Evolutionary conservation across 1,140 invertebrate species (phyloP).

Genomic region (Nasonia longicornis): DNA sequence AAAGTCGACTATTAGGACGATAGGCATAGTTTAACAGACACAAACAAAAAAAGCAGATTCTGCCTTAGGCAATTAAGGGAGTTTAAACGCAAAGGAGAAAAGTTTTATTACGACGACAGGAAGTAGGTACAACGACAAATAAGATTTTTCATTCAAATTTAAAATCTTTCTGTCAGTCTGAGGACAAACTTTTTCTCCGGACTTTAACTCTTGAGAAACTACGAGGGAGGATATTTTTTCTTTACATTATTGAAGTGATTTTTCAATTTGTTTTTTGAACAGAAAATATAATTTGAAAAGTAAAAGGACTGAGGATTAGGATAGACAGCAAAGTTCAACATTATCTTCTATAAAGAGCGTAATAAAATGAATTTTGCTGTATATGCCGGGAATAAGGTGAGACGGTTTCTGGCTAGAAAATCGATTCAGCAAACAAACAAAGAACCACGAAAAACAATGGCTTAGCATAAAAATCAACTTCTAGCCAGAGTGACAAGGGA

Average conservation of each 20-base stretch:
- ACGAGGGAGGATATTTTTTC: background rate
- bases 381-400: background rate
- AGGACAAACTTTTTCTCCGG: background rate
- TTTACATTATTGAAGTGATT: background rate
- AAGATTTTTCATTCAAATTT: background rate
- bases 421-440: background rate
- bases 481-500: background rate
- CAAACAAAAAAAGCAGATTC: constrained; percentile 31
- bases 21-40: constrained; percentile 12
- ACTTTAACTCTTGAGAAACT: background rate
- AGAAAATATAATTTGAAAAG: background rate
- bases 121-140: background rate
- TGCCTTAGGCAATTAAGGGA: background rate
- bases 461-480: background rate
- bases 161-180: constrained; percentile 6
- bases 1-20: background rate
- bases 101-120: constrained; percentile 4
- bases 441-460: background rate
- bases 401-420: constrained; percentile 18
- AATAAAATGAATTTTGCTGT: background rate
- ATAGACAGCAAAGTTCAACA: background rate
- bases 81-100: background rate
- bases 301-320: background rate
- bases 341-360: background rate
- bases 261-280: background rate